Percentiles rank a stretch among this genome's conserved stretches.
Evolutionary conservation across 2,797 vertebrate species (phyloP).

Genomic region (Semotilus atromaculatus): DNA sequence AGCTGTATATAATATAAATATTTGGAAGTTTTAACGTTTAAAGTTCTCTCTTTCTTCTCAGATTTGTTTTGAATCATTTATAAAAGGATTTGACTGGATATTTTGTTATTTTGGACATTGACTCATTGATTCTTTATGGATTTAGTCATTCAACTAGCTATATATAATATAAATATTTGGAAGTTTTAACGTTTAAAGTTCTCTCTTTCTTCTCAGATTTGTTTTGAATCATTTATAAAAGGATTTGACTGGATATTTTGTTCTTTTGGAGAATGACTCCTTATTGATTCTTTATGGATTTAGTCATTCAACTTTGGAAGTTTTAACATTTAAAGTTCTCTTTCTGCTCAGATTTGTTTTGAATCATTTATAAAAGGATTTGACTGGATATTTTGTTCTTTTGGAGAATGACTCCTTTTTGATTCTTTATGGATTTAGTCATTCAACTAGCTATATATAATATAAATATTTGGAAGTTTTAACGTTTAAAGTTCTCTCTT

Average conservation of each 20-base stretch:
- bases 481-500: not conserved
- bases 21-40: not conserved
- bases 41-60: not conserved
- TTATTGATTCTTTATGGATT: not conserved
- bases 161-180: not conserved
- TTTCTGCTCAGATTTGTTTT: not conserved
- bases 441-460: not conserved
- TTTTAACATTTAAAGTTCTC: not conserved
- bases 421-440: not conserved
- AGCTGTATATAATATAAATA: not conserved
- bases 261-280: slow-evolving; percentile 36
- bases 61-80: not conserved
- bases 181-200: not conserved
- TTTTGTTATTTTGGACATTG: slow-evolving; percentile 5
- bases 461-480: not conserved
- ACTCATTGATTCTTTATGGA: not conserved
- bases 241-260: not conserved
- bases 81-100: no score
- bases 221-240: no score
- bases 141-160: rapidly evolving
- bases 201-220: not conserved
- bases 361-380: not conserved
- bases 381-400: not conserved
- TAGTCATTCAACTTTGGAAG: not conserved
- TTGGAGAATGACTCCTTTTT: slow-evolving; percentile 30